These are phyloP conservation scores for Rhinichthys osculus DNA, from an alignment of 2,797 vertebrate species.

Conservation along the genomic window DNA sequence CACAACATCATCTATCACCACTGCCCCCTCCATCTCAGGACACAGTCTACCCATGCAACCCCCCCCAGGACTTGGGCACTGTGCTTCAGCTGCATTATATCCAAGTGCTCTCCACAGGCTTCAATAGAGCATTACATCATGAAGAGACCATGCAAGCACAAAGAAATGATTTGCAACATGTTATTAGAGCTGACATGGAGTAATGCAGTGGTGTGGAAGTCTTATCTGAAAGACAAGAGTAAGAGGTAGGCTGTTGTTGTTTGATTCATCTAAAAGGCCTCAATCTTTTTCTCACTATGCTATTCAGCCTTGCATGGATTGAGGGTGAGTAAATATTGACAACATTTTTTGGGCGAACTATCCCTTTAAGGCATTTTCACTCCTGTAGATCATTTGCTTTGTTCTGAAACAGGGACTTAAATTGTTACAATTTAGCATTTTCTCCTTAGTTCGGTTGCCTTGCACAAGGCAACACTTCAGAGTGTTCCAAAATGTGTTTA, in stretches of 20 bases:
- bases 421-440: background rate
- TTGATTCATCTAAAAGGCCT: conserved; percentile 22
- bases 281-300: conserved; percentile 1
- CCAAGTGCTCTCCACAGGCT: conserved; percentile 39
- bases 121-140: conserved; percentile 57
- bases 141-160: conserved; percentile 51
- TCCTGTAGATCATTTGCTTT: background rate
- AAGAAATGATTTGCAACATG: conserved; percentile 49
- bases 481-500: background rate
- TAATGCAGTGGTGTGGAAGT: conserved; percentile 46
- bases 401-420: background rate
- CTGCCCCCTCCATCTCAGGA: conserved; percentile 42
- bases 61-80: conserved; percentile 33
- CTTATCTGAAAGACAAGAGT: conserved; percentile 25
- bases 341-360: no score
- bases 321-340: no score
- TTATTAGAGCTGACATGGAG: conserved; percentile 56
- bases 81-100: conserved; percentile 50
- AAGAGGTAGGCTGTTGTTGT: conserved; percentile 16
- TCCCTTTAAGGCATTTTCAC: background rate
- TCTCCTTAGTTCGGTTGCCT: background rate
- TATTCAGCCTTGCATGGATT: background rate
- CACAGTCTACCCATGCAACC: conserved; percentile 41
- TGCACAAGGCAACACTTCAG: background rate
- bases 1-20: conserved; percentile 68